Evolutionary conservation across 1,140 invertebrate genomes (phyloP).

Genomic region (Pseudobourletiella spinata): DNA sequence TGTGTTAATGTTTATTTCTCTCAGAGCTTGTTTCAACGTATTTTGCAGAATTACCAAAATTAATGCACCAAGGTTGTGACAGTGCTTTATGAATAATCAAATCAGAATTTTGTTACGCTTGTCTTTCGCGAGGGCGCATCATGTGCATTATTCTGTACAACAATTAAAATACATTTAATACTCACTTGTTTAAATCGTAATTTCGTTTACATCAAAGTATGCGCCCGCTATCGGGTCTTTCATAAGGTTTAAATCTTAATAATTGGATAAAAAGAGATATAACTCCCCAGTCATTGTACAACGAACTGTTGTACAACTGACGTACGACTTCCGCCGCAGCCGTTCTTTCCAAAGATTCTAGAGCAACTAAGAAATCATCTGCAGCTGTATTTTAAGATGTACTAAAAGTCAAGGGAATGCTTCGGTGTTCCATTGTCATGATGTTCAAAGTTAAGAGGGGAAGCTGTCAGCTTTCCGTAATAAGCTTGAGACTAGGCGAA

Average conservation of each 20-base stretch:
- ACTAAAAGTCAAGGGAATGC: background rate
- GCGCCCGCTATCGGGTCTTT: background rate
- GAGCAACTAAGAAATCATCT: background rate
- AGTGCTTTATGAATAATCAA: background rate
- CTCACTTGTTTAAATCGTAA: background rate
- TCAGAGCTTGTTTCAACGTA: background rate
- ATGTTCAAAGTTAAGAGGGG: background rate
- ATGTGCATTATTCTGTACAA: background rate
- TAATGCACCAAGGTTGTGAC: background rate
- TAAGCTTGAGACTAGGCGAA: background rate
- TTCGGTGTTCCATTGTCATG: background rate
- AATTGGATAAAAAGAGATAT: background rate
- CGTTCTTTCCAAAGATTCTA: background rate
- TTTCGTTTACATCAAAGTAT: background rate
- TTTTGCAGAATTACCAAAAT: background rate
- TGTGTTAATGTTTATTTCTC: background rate
- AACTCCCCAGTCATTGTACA: background rate
- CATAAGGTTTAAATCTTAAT: background rate
- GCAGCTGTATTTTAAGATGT: background rate
- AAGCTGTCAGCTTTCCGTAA: background rate
- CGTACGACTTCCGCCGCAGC: background rate
- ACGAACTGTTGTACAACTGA: background rate
- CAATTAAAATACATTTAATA: too few species aligned
- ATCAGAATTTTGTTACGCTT: background rate
- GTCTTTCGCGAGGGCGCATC: background rate